These are phyloP conservation scores for Coendou prehensilis DNA, from an alignment of 2,797 vertebrate species.

Conservation along the genomic window DNA sequence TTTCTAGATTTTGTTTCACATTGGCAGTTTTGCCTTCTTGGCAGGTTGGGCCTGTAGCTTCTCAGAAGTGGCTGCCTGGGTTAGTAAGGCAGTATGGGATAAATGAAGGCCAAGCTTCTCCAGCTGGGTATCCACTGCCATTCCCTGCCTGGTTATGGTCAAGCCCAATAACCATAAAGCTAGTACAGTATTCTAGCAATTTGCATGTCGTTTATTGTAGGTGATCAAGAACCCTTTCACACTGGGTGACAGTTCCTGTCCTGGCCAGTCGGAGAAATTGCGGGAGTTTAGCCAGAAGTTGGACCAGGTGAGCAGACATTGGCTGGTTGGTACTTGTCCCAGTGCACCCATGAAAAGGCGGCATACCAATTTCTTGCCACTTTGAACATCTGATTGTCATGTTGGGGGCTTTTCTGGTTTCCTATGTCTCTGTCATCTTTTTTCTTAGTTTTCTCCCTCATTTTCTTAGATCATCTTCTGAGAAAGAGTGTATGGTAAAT, in stretches of 20 bases:
- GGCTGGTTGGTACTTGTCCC: fast-evolving
- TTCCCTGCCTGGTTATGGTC: not conserved
- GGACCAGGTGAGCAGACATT: conserved; percentile 88
- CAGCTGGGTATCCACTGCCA: not conserved
- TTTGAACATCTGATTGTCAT: not conserved
- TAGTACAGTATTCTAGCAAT: not conserved
- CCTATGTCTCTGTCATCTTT: fast-evolving
- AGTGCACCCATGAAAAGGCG: fast-evolving
- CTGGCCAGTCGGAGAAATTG: conserved; percentile 89
- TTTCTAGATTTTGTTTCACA: conserved; percentile 15
- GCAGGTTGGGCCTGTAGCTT: not conserved
- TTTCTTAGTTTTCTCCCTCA: conserved; percentile 16
- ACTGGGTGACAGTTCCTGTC: conserved; percentile 92
- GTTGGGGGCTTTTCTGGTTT: conserved; percentile 11
- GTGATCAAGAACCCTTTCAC: conserved; percentile 96
- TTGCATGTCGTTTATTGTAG: conserved; percentile 79
- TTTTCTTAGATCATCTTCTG: not conserved
- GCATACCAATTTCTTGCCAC: fast-evolving
- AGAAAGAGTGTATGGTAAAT: conserved; percentile 7
- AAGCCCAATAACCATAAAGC: not conserved
- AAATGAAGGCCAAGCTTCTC: not conserved
- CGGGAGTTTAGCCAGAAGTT: conserved; percentile 92
- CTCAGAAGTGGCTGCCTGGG: not conserved
- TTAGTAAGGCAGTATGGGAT: not conserved
- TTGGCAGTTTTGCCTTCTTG: not conserved